Evolutionary conservation across 2,113 vertebrate species (phyloP).

Genomic region (Solea senegalensis): DNA sequence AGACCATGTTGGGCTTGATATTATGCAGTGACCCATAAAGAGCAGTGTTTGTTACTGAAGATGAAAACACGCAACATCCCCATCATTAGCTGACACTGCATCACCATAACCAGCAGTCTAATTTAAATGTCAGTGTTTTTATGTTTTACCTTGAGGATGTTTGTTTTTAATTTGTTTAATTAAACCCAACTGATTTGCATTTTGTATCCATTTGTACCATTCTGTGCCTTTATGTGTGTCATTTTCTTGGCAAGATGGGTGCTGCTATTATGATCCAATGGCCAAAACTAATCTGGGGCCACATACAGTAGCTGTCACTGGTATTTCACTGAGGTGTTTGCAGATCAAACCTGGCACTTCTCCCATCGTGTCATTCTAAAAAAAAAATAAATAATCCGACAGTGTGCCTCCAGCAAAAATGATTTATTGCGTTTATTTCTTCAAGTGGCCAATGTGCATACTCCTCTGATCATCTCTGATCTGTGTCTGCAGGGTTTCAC

Average conservation of each 20-base stretch:
- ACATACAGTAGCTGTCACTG: constrained; percentile 5
- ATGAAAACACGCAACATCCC: not conserved
- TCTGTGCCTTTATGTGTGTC: not conserved
- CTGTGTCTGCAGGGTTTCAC: too few relatives aligned
- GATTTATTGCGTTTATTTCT: not conserved
- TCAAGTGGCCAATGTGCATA: constrained; percentile 5
- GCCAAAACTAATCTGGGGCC: constrained; percentile 2
- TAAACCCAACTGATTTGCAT: constrained; percentile 6
- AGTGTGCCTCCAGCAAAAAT: not conserved
- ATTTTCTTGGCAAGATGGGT: constrained; percentile 15
- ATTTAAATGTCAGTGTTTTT: not conserved
- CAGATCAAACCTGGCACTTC: constrained; percentile 16
- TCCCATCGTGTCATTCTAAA: constrained; percentile 19
- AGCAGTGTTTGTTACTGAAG: constrained; percentile 1
- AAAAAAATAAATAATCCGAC: not conserved
- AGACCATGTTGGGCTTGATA: not conserved
- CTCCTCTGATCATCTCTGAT: not conserved
- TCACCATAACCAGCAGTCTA: not conserved
- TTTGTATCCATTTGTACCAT: not conserved
- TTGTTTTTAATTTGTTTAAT: constrained; percentile 18
- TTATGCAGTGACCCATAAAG: not conserved
- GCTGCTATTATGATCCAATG: constrained; percentile 5
- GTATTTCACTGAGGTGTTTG: constrained; percentile 35
- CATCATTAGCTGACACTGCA: not conserved
- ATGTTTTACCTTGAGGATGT: not conserved